These are phyloP conservation scores for Spodoptera frugiperda DNA, from an alignment of 1,140 invertebrate species.

Conservation along the genomic window DNA sequence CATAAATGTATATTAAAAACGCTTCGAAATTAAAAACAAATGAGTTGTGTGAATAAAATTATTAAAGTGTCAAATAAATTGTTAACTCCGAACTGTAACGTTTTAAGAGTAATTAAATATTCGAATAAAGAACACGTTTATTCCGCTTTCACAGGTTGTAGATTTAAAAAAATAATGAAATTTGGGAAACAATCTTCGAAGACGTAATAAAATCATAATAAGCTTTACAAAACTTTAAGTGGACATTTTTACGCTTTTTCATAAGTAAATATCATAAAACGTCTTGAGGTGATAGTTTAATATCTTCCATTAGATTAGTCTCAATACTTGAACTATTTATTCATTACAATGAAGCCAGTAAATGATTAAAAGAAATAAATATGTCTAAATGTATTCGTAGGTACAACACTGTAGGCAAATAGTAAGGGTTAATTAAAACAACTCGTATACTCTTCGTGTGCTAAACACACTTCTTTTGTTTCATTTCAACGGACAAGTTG, in stretches of 20 bases:
- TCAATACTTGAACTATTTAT: conserved; percentile 1
- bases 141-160: not conserved
- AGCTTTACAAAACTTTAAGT: conserved; percentile 7
- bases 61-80: not conserved
- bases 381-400: not conserved
- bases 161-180: not conserved
- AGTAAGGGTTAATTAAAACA: conserved; percentile 40
- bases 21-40: not conserved
- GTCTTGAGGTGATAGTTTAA: conserved; percentile 25
- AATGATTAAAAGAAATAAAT: conserved; percentile 3
- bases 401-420: conserved; percentile 10
- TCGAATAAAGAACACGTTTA: conserved; percentile 23
- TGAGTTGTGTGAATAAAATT: not conserved
- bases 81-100: conserved; percentile 9
- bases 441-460: conserved; percentile 30
- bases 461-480: conserved; percentile 57
- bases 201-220: conserved; percentile 10
- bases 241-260: not conserved
- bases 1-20: not conserved
- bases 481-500: conserved; percentile 60
- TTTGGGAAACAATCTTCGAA: conserved; percentile 6
- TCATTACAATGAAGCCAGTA: conserved; percentile 6
- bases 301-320: conserved; percentile 21
- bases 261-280: conserved; percentile 28
- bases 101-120: conserved; percentile 8